Evolutionary conservation across 2,113 vertebrate genomes (phyloP).

Genomic region (Nycticebus coucang): DNA sequence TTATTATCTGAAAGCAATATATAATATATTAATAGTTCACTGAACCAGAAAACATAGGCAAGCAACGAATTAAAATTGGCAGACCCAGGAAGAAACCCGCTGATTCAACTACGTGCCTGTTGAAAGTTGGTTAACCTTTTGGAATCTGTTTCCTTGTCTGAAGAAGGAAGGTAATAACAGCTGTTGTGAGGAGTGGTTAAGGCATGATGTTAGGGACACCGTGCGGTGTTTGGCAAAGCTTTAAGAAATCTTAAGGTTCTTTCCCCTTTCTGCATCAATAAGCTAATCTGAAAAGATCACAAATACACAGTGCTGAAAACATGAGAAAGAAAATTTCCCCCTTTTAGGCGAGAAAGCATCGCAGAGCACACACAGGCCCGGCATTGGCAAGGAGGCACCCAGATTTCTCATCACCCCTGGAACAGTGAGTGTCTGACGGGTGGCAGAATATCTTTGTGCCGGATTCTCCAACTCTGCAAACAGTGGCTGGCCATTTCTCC

Average conservation of each 20-base stretch:
- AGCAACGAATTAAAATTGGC: background rate
- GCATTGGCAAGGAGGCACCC: background rate
- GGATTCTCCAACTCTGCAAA: background rate
- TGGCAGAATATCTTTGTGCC: background rate
- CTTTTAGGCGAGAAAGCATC: background rate
- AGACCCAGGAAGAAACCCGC: background rate
- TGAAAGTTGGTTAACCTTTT: background rate
- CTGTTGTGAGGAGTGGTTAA: background rate
- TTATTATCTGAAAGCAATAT: background rate
- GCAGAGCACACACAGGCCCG: background rate
- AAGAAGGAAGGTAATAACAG: background rate
- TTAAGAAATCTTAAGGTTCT: background rate
- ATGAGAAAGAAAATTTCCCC: fast-evolving
- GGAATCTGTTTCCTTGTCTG: background rate
- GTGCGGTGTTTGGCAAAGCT: background rate
- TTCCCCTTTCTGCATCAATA: background rate
- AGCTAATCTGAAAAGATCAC: background rate
- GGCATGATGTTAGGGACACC: background rate
- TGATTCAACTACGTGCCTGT: background rate
- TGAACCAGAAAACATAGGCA: background rate
- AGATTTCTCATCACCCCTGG: background rate
- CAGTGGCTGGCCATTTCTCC: background rate
- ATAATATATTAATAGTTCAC: background rate
- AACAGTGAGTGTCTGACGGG: background rate
- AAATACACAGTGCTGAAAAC: background rate